Percentiles rank a stretch among this genome's conserved stretches.
Evolutionary conservation across 2,113 vertebrate genomes (phyloP).

Genomic region (Elaphurus davidianus): DNA sequence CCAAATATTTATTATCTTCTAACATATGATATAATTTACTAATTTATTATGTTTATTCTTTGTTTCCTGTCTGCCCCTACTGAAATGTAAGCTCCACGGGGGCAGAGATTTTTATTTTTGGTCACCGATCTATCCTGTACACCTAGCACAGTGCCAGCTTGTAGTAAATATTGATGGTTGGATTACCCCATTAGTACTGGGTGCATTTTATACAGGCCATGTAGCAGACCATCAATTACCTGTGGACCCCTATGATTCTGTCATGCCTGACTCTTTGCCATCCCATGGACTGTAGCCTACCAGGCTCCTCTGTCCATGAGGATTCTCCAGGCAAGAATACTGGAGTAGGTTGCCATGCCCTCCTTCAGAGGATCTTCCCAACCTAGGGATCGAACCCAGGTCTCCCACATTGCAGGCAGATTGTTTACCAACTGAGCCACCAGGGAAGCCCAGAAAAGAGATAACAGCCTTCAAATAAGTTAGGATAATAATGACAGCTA

Average conservation of each 20-base stretch:
- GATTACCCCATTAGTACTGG: background rate
- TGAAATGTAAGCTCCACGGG: background rate
- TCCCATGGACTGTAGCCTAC: background rate
- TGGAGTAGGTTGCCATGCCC: background rate
- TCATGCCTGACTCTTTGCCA: background rate
- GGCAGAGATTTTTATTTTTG: background rate
- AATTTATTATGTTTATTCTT: background rate
- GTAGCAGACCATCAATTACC: background rate
- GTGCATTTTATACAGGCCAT: background rate
- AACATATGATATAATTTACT: background rate
- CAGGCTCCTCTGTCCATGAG: background rate
- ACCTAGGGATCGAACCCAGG: background rate
- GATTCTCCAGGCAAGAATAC: background rate
- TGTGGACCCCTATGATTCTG: background rate
- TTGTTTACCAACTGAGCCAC: background rate
- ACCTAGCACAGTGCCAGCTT: background rate
- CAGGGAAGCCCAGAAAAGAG: background rate
- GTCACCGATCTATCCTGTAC: background rate
- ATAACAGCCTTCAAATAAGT: background rate
- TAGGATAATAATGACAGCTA: background rate
- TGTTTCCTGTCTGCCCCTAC: background rate
- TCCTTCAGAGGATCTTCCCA: background rate
- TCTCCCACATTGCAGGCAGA: background rate
- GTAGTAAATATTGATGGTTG: background rate
- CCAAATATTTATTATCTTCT: background rate